These are phyloP conservation scores for Sphaeridia pumilis DNA, from an alignment of 2,888 invertebrate species.

Conservation along the genomic window DNA sequence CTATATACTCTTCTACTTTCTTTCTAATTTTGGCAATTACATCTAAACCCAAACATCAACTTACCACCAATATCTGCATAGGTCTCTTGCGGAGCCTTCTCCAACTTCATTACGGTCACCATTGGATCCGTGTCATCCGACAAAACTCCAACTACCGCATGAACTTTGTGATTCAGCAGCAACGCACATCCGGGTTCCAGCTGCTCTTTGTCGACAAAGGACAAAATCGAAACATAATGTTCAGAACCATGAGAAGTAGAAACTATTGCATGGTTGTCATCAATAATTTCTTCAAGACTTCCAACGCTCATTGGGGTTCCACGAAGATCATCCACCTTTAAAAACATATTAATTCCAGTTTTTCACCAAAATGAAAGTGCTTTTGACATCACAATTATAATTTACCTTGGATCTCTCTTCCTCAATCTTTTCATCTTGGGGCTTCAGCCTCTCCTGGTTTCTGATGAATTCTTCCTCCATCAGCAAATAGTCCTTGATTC, in stretches of 20 bases:
- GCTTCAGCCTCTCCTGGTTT: slow-evolving; percentile 95
- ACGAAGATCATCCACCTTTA: slow-evolving; percentile 91
- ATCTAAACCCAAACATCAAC: background rate
- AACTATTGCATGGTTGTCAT: slow-evolving; percentile 99
- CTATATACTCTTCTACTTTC: background rate
- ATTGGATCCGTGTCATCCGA: slow-evolving; percentile 99
- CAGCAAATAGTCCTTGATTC: slow-evolving; percentile 95
- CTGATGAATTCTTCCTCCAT: slow-evolving; percentile 99
- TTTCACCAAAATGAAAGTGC: no score
- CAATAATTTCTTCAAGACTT: slow-evolving; percentile 98
- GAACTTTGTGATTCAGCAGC: slow-evolving; percentile 95
- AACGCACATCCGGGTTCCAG: slow-evolving; percentile 98
- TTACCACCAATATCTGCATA: slow-evolving; percentile 92
- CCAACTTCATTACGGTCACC: slow-evolving; percentile 99
- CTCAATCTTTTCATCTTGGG: slow-evolving; percentile 98
- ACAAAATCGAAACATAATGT: slow-evolving; percentile 97
- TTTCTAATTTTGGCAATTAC: background rate
- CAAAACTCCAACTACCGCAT: slow-evolving; percentile 98
- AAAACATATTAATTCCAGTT: background rate
- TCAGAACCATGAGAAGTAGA: slow-evolving; percentile 98
- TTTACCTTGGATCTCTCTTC: slow-evolving; percentile 38
- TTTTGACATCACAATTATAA: no score
- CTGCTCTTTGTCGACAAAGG: slow-evolving; percentile 99
- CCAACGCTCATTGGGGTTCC: slow-evolving; percentile 99
- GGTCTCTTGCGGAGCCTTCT: slow-evolving; percentile 98